These are phyloP conservation scores for Manis pentadactyla DNA, from an alignment of 2,797 vertebrate genomes.

Conservation along the genomic window DNA sequence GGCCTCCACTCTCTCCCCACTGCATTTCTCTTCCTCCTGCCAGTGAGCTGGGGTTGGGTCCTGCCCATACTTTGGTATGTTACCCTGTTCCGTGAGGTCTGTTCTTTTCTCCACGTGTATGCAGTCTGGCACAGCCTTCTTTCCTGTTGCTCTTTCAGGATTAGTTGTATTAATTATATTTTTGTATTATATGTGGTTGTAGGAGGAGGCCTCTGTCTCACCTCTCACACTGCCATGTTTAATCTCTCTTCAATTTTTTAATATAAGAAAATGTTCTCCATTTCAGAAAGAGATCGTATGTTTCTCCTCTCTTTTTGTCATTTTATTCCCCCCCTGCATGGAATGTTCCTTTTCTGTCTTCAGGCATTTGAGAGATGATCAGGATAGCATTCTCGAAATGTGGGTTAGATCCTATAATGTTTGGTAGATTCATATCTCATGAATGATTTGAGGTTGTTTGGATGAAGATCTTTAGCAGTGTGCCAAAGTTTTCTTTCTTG, in stretches of 20 bases:
- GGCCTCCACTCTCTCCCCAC: too few species aligned
- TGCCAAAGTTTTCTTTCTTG: conserved; percentile 19
- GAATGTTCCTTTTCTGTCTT: conserved; percentile 24
- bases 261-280: background rate
- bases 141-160: too few species aligned
- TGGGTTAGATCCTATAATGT: background rate
- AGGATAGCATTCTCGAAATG: background rate
- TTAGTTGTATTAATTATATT: too few species aligned
- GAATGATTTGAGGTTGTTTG: conserved; percentile 49
- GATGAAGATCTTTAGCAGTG: background rate
- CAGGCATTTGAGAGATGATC: conserved; percentile 46
- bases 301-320: conserved; percentile 31
- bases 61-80: too few species aligned
- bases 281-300: background rate
- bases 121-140: too few species aligned
- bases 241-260: background rate
- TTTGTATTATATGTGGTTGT: too few species aligned
- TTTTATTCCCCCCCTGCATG: background rate
- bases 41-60: too few species aligned
- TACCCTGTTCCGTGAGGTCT: too few species aligned
- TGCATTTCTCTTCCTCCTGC: too few species aligned
- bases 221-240: too few species aligned
- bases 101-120: too few species aligned
- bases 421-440: conserved; percentile 36
- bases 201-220: too few species aligned